These are phyloP conservation scores for Leistus spinibarbis DNA, from an alignment of 2,888 invertebrate species.

Conservation along the genomic window DNA sequence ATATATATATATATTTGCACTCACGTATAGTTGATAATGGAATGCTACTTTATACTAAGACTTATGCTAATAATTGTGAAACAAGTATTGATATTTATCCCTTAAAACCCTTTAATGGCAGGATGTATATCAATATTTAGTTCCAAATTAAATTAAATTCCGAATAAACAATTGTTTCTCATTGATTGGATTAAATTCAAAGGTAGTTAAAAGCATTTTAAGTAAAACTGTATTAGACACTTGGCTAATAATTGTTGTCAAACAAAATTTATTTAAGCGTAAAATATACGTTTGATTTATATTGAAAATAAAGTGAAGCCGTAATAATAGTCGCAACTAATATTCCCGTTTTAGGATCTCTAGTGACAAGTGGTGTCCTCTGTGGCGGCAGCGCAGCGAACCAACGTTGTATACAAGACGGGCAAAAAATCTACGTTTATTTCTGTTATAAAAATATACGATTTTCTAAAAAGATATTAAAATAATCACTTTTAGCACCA, in stretches of 20 bases:
- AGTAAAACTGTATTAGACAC: no score
- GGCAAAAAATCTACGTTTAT: not conserved
- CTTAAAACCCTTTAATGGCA: not conserved
- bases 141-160: not conserved
- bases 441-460: not conserved
- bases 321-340: no score
- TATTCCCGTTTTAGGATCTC: not conserved
- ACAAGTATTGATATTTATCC: slow-evolving; percentile 22
- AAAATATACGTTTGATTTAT: no score
- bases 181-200: no score
- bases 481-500: not conserved
- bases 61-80: slow-evolving; percentile 34
- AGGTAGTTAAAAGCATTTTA: no score
- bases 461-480: not conserved
- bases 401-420: slow-evolving; percentile 22
- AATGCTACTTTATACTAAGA: slow-evolving; percentile 37
- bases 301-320: no score
- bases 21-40: slow-evolving; percentile 34
- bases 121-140: not conserved
- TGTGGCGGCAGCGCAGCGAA: slow-evolving; percentile 19
- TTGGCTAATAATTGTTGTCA: no score
- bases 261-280: no score
- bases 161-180: no score
- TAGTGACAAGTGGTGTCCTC: slow-evolving; percentile 35
- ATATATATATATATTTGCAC: slow-evolving; percentile 11